Evolutionary conservation across 1,140 invertebrate genomes (phyloP), one percentile per base, ranked within the genome.

Genomic region (Globodera ellingtonae): DNA sequence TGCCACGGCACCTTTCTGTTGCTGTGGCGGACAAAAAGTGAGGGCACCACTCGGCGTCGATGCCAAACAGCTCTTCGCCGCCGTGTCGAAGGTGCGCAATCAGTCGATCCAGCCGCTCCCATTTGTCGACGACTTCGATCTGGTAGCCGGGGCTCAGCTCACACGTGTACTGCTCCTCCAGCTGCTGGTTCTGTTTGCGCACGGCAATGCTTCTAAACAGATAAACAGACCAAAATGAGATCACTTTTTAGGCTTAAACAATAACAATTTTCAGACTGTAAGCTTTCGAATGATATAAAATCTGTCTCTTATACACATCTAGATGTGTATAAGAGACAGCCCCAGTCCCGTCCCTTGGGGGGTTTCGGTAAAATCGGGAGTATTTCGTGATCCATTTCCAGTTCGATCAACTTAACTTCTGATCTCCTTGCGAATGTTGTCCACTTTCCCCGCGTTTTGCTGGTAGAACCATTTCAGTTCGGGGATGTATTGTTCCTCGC

Each of bases 21-120:
- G 77, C 35, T 35, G 35, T 35, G 35, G 35, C 46, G 44, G 66
- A 72, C 24, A 69, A 48, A 73, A 52, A 81, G 72, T 81, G 80
- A 50, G 80, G 80, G 44, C 71, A 50, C 80, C 80, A 81, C 56
- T 81, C 80, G 50, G 76, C 66, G 67, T 80, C 79, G 72, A 80
- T 80, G 56, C 80, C 80, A n/a, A 81, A 65, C 10, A 81, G 47
- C 1, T 15, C 47, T 66, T 81, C 78, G 4, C 18, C 15, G 76
- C 66, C 78, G 65, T 44, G 9, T n/a, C 52, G 70, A 15, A 81
- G 35, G 24, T 18, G n/a, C 56, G 72, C 77, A 47, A 81, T 81
- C 13, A 80, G 52, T n/a, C 46, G 6, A 35, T 81, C 77, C 15
- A 81, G 24, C 15, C 52, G 21, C 21, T 46, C 48, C 72, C 78